phyloP scores from a whole-genome alignment of 2,888 invertebrate genomes.

The Cybosia mesomella region DNA sequence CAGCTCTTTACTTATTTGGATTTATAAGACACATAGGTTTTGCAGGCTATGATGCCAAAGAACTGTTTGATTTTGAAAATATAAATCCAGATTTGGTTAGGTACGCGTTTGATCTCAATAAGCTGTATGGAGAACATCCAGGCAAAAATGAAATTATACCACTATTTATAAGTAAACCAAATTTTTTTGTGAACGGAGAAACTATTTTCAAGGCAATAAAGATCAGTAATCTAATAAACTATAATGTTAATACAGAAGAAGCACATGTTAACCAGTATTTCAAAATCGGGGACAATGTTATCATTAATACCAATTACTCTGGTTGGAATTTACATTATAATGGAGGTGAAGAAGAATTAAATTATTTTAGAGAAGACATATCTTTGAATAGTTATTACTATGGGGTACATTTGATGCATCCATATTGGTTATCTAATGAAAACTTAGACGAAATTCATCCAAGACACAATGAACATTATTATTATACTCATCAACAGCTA shows the following conservation, averaged over 20 bases:
- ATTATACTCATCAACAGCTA: slow-evolving; percentile 74
- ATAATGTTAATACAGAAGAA: slow-evolving; percentile 52
- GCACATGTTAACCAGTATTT: slow-evolving; percentile 62
- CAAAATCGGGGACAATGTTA: slow-evolving; percentile 56
- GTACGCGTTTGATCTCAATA: slow-evolving; percentile 78
- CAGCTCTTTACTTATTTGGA: slow-evolving; percentile 78
- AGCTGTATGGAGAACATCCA: slow-evolving; percentile 67
- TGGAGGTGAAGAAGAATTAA: slow-evolving; percentile 82
- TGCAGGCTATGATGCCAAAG: slow-evolving; percentile 62
- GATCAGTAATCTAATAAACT: slow-evolving; percentile 58
- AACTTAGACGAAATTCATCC: slow-evolving; percentile 72
- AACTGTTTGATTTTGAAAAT: slow-evolving; percentile 73
- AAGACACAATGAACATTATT: slow-evolving; percentile 75
- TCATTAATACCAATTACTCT: slow-evolving; percentile 78
- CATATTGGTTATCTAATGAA: slow-evolving; percentile 87
- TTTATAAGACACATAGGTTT: slow-evolving; percentile 72
- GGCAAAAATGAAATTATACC: slow-evolving; percentile 62
- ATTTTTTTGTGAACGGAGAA: slow-evolving; percentile 76
- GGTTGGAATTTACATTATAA: slow-evolving; percentile 83
- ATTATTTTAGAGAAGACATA: slow-evolving; percentile 89
- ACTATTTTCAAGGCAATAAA: slow-evolving; percentile 73
- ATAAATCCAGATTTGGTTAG: slow-evolving; percentile 83
- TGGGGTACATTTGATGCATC: slow-evolving; percentile 84
- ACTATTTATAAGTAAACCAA: slow-evolving; percentile 81
- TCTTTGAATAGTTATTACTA: slow-evolving; percentile 88